phyloP scores from a whole-genome alignment of 2,888 invertebrate species.

The Lobophora halterata region DNA sequence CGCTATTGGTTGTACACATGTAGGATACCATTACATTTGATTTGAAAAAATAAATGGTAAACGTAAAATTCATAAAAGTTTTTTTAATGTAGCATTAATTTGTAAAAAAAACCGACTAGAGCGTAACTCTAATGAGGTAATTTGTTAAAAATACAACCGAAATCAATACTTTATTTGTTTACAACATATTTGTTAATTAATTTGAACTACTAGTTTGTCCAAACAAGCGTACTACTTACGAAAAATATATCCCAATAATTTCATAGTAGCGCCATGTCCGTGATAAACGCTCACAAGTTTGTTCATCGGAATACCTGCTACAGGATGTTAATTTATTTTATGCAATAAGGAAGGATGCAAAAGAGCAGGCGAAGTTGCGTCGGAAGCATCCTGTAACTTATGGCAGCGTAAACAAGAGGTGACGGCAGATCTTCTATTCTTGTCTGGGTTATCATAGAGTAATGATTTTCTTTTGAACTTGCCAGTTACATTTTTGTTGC shows the following conservation, averaged over 20 bases:
- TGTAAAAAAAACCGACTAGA: too few relatives aligned
- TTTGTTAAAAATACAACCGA: too few relatives aligned
- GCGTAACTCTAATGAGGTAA: too few relatives aligned
- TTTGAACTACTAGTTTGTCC: neutral
- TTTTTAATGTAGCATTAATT: too few relatives aligned
- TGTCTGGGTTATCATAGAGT: slow-evolving; percentile 9
- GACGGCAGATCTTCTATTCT: slow-evolving; percentile 14
- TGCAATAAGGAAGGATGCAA: slow-evolving; percentile 44
- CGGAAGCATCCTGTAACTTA: slow-evolving; percentile 31
- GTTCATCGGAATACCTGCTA: slow-evolving; percentile 49
- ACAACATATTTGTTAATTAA: too few relatives aligned
- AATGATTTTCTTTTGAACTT: slow-evolving; percentile 1
- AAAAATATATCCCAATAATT: slow-evolving; percentile 22
- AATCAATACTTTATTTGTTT: too few relatives aligned
- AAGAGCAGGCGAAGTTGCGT: slow-evolving; percentile 28
- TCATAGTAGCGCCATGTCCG: slow-evolving; percentile 28
- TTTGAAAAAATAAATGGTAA: too few relatives aligned
- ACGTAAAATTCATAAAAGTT: too few relatives aligned
- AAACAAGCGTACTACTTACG: neutral
- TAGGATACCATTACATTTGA: too few relatives aligned
- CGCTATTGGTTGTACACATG: too few relatives aligned
- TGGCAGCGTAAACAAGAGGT: slow-evolving; percentile 26
- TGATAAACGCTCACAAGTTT: slow-evolving; percentile 48
- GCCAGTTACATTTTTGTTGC: too few relatives aligned
- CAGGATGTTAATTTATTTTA: slow-evolving; percentile 50